A percentile compares a stretch with the other conserved stretches of the same genome.
These are phyloP conservation scores for Nemoura dubitans DNA, from an alignment of 2,888 invertebrate genomes.

Conservation along the genomic window DNA sequence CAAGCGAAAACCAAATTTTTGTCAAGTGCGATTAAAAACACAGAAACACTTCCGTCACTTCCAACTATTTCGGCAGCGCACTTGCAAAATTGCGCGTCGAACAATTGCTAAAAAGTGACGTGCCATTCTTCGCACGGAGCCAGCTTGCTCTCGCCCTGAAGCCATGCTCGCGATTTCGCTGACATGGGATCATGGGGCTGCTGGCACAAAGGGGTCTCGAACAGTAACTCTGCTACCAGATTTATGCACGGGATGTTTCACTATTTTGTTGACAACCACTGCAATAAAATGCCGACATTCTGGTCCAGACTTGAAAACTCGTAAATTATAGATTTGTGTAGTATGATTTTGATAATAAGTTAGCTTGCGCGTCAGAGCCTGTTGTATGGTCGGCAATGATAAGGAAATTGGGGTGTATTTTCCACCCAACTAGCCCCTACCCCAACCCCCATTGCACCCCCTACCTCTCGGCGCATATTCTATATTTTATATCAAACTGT, in stretches of 20 bases:
- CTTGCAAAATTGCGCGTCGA: too few relatives aligned
- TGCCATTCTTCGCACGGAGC: too few relatives aligned
- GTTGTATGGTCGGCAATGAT: conserved; percentile 34
- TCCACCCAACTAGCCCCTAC: neutral
- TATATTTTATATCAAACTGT: neutral
- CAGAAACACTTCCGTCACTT: too few relatives aligned
- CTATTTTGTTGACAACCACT: conserved; percentile 22
- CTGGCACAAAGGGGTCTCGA: too few relatives aligned
- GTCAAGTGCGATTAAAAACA: too few relatives aligned
- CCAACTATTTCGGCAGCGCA: too few relatives aligned
- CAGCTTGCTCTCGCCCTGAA: too few relatives aligned
- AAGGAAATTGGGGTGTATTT: conserved; percentile 31
- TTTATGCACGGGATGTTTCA: neutral
- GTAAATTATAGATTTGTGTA: conserved; percentile 39
- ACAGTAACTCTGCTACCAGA: neutral
- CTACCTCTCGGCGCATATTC: neutral
- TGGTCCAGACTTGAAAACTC: conserved; percentile 1
- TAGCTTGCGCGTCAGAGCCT: neutral
- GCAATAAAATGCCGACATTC: neutral
- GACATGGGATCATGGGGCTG: too few relatives aligned
- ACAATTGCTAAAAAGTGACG: too few relatives aligned
- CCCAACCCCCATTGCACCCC: neutral
- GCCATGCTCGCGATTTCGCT: too few relatives aligned
- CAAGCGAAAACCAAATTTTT: too few relatives aligned
- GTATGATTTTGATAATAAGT: conserved; percentile 41